A percentile compares a stretch with the other conserved stretches of the same genome.
These are phyloP conservation scores for Philaethria dido DNA, from an alignment of 2,888 invertebrate species.

Conservation along the genomic window DNA sequence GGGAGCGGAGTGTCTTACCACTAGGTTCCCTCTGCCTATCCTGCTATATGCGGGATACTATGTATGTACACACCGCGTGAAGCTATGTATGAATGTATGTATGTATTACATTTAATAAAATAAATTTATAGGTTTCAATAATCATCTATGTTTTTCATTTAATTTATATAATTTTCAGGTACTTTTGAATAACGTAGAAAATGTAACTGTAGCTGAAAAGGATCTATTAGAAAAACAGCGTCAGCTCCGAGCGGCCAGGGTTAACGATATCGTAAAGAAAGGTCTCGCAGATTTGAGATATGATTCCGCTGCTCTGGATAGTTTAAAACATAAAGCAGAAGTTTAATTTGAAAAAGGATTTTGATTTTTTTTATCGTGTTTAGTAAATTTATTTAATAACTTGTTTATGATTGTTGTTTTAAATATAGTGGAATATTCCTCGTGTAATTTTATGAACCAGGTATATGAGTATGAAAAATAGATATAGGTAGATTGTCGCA, in stretches of 20 bases:
- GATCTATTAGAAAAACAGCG: slow-evolving; percentile 61
- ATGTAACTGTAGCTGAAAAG: slow-evolving; percentile 69
- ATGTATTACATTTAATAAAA: too few relatives aligned
- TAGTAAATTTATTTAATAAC: too few relatives aligned
- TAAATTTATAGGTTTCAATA: background rate
- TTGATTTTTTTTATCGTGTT: background rate
- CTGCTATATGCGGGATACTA: too few relatives aligned
- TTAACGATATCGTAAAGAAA: slow-evolving; percentile 67
- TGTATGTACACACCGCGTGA: too few relatives aligned
- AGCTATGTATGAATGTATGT: too few relatives aligned
- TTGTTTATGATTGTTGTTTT: too few relatives aligned
- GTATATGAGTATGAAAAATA: too few relatives aligned
- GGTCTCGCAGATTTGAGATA: slow-evolving; percentile 71
- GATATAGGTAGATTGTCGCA: too few relatives aligned
- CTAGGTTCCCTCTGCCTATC: too few relatives aligned
- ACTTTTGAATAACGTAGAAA: slow-evolving; percentile 71
- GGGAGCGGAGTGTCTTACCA: too few relatives aligned
- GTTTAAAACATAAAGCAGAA: slow-evolving; percentile 41
- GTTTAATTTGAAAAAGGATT: background rate
- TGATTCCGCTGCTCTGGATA: slow-evolving; percentile 56
- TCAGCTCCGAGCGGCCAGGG: slow-evolving; percentile 66
- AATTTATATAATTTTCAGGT: slow-evolving; percentile 54
- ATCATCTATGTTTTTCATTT: background rate
- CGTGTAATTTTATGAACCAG: too few relatives aligned
- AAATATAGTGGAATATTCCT: too few relatives aligned